These are phyloP conservation scores for Caenorhabditis sulstoni DNA, from an alignment of 2,888 invertebrate species.

Conservation along the genomic window DNA sequence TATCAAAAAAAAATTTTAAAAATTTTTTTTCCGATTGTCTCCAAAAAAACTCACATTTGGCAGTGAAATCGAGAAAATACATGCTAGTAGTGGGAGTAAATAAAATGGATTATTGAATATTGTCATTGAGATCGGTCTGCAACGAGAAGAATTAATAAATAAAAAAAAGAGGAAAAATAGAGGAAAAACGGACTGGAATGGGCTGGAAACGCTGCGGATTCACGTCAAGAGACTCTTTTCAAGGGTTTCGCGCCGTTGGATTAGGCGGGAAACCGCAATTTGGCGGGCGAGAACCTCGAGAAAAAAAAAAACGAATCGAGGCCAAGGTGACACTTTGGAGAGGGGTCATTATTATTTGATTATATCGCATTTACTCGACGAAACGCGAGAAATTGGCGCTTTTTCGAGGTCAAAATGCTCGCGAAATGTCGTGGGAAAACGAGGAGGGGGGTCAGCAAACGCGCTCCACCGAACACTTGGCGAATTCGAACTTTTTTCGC, in stretches of 20 bases:
- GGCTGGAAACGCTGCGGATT: no score
- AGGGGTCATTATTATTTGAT: constrained; percentile 19
- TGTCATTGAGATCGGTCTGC: constrained; percentile 52
- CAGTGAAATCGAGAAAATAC: neutral
- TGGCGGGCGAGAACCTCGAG: no score
- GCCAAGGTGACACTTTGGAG: constrained; percentile 34
- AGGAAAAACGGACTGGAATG: no score
- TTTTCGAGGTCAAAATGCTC: neutral
- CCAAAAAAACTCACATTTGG: neutral
- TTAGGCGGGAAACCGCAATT: no score
- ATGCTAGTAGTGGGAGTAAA: constrained; percentile 17
- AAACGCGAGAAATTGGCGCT: constrained; percentile 1
- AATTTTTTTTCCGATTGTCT: no score
- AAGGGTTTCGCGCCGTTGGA: constrained; percentile 2
- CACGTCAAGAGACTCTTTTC: no score
- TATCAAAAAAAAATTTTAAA: no score
- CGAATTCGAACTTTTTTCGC: no score
- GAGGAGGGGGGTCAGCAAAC: neutral
- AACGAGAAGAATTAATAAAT: constrained; percentile 1
- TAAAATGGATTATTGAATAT: constrained; percentile 15
- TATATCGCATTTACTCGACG: neutral
- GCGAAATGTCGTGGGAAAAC: neutral
- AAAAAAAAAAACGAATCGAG: constrained; percentile 16
- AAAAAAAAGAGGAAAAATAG: neutral
- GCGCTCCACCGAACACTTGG: neutral